A percentile compares a stretch with the other conserved stretches of the same genome.
These are phyloP conservation scores for Apamea crenata DNA, from an alignment of 2,888 invertebrate species.

Conservation along the genomic window DNA sequence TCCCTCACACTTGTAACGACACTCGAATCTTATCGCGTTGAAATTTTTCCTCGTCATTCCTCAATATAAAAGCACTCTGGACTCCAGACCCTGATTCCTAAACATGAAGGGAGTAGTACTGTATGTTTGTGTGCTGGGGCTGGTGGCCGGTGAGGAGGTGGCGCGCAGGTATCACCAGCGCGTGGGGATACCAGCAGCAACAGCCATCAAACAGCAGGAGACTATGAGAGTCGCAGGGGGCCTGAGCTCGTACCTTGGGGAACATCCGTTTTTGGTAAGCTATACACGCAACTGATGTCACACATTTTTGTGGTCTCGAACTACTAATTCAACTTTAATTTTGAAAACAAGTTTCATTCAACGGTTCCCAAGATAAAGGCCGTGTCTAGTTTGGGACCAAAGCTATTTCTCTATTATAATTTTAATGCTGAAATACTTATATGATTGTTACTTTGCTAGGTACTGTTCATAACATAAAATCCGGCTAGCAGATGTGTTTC, in stretches of 20 bases:
- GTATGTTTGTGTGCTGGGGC: conserved; percentile 13
- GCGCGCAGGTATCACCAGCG: conserved; percentile 43
- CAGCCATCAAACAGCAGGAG: conserved; percentile 28
- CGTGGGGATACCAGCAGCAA: conserved; percentile 45
- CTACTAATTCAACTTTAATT: not conserved
- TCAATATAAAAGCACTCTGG: conserved; percentile 15
- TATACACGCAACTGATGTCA: not conserved
- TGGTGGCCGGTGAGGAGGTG: conserved; percentile 22
- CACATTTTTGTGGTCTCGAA: not conserved
- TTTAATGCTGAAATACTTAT: not conserved
- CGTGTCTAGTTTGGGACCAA: not conserved
- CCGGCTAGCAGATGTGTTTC: not conserved
- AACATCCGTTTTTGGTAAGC: conserved; percentile 52
- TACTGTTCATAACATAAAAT: not conserved
- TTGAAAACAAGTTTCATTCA: not conserved
- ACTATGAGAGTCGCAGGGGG: conserved; percentile 33
- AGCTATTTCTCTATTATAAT: not conserved
- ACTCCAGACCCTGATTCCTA: not conserved
- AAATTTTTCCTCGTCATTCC: not conserved
- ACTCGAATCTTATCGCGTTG: conserved; percentile 13
- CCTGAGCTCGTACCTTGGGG: conserved; percentile 14
- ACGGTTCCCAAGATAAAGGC: not conserved
- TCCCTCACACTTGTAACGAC: conserved; percentile 4
- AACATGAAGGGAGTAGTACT: conserved; percentile 27
- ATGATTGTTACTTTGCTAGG: not conserved